Percentiles rank a stretch among this genome's conserved stretches.
phyloP scores from a whole-genome alignment of 2,113 vertebrate species.

The Phyllopteryx taeniolatus region DNA sequence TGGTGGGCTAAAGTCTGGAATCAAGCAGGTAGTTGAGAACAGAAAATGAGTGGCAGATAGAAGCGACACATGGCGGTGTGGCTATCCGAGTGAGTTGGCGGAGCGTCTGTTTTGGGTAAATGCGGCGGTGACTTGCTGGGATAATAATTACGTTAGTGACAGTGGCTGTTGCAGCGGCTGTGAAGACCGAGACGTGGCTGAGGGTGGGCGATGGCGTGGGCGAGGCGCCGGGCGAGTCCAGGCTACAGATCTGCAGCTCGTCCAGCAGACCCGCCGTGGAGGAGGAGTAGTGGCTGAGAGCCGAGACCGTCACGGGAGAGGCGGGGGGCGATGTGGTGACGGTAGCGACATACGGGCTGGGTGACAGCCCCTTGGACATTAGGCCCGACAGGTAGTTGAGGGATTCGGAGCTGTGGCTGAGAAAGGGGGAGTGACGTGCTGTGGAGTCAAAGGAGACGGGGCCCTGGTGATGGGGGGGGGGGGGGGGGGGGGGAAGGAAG shows the following conservation, averaged over 20 bases:
- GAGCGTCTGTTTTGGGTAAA: constrained; percentile 27
- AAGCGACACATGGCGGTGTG: constrained; percentile 19
- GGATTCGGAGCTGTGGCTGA: constrained; percentile 70
- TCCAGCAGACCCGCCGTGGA: constrained; percentile 80
- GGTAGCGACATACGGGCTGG: constrained; percentile 63
- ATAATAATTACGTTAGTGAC: constrained; percentile 84
- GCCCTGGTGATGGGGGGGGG: constrained; percentile 50
- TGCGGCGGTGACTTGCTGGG: constrained; percentile 57
- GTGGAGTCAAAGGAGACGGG: constrained; percentile 49
- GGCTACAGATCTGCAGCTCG: constrained; percentile 80
- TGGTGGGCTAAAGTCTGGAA: constrained; percentile 10
- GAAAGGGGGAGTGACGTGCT: constrained; percentile 58
- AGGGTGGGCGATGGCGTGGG: constrained; percentile 85
- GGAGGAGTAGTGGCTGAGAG: constrained; percentile 82
- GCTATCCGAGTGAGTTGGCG: constrained; percentile 36
- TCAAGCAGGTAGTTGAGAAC: constrained; percentile 20
- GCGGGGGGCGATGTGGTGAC: constrained; percentile 57
- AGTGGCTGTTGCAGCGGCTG: constrained; percentile 70
- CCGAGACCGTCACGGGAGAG: constrained; percentile 77
- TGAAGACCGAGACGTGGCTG: constrained; percentile 80
- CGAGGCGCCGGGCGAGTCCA: constrained; percentile 77
- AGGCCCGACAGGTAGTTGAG: constrained; percentile 72
- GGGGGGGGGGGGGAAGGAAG: constrained; percentile 29
- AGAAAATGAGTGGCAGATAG: constrained; percentile 44
- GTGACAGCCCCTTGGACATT: constrained; percentile 67